Conservation (phyloP, 2,113 vertebrate genomes). For the Hyaena hyaena region DNA sequence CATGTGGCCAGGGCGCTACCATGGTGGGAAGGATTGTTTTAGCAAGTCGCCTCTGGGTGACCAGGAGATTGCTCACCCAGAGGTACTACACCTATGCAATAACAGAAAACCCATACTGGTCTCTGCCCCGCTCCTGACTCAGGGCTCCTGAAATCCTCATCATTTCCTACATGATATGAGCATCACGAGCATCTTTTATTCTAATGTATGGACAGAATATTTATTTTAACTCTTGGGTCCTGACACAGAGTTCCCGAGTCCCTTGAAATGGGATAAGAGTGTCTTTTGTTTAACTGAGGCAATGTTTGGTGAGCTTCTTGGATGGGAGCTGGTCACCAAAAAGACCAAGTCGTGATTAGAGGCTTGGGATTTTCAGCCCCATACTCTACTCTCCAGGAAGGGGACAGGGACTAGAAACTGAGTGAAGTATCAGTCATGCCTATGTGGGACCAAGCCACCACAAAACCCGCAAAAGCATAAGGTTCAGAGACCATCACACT, state of each 20-base stretch:
- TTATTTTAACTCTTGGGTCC: background rate
- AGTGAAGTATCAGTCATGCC: background rate
- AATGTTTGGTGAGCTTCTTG: background rate
- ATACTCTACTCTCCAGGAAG: background rate
- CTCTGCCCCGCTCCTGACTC: background rate
- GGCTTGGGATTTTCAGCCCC: background rate
- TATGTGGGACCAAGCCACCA: background rate
- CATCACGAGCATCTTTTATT: background rate
- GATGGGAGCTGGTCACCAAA: background rate
- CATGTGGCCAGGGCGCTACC: background rate
- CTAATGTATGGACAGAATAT: background rate
- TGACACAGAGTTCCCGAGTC: background rate
- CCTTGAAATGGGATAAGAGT: background rate
- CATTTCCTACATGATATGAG: background rate
- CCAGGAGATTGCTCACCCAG: background rate
- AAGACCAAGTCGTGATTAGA: background rate
- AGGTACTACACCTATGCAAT: background rate
- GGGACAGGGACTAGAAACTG: background rate
- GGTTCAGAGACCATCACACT: background rate
- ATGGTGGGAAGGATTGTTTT: background rate
- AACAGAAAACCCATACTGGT: background rate
- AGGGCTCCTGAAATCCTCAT: background rate
- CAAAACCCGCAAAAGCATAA: background rate
- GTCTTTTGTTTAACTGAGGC: background rate
- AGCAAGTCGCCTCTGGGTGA: background rate